These are phyloP conservation scores for Philypnodon macrostomus DNA, from an alignment of 2,797 vertebrate genomes.

Conservation along the genomic window DNA sequence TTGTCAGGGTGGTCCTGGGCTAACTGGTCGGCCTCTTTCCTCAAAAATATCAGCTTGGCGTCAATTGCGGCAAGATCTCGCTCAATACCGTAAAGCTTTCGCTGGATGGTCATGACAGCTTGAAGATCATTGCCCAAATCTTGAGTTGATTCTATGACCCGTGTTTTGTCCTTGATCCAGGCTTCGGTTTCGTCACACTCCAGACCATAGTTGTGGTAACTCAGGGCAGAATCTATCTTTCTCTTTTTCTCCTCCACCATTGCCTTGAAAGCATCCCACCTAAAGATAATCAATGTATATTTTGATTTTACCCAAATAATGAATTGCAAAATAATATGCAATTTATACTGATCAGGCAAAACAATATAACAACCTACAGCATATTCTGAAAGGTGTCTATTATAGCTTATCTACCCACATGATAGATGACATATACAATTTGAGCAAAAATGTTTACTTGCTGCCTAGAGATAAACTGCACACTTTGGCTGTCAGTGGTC, in stretches of 20 bases:
- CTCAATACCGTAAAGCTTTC: conserved; percentile 92
- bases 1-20: conserved; percentile 82
- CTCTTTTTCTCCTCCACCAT: conserved; percentile 83
- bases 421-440: too few species aligned
- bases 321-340: too few species aligned
- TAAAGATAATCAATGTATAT: conserved; percentile 49
- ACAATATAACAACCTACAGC: too few species aligned
- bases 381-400: too few species aligned
- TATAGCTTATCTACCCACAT: too few species aligned
- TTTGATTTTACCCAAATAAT: too few species aligned
- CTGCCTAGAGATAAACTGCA: too few species aligned
- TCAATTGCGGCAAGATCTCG: conserved; percentile 86
- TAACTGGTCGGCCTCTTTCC: conserved; percentile 79
- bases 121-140: conserved; percentile 89
- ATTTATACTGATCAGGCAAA: too few species aligned
- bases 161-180: conserved; percentile 91
- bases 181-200: conserved; percentile 90
- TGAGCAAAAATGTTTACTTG: too few species aligned
- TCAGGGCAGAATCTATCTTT: conserved; percentile 84
- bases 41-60: conserved; percentile 79
- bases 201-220: conserved; percentile 88
- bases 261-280: conserved; percentile 88
- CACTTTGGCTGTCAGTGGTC: too few species aligned
- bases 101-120: conserved; percentile 90
- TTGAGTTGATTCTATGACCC: conserved; percentile 87